Percentiles rank a stretch among this genome's conserved stretches.
Conservation (phyloP, 2,113 vertebrate species). For the Choloepus hoffmanni region DNA sequence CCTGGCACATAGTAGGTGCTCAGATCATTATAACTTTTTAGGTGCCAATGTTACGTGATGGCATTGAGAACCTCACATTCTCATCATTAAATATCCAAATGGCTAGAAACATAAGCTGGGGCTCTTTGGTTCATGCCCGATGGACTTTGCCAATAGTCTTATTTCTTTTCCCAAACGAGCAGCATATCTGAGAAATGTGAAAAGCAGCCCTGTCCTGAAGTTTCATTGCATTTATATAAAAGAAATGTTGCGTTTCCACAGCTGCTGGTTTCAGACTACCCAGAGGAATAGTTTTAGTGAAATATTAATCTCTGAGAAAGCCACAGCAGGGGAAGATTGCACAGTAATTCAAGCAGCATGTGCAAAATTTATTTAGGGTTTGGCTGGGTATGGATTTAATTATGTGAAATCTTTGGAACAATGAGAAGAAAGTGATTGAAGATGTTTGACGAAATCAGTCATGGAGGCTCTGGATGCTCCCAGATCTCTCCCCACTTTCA, state of each 20-base stretch:
- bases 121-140: conserved; percentile 10
- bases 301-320: conserved; percentile 77
- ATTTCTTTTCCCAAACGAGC: not conserved
- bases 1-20: not conserved
- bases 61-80: not conserved
- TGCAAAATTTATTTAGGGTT: conserved; percentile 75
- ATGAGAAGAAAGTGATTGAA: conserved; percentile 68
- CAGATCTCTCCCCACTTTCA: not conserved
- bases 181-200: conserved; percentile 41
- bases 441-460: conserved; percentile 39
- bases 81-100: conserved; percentile 41
- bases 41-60: not conserved
- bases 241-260: conserved; percentile 67
- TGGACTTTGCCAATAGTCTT: conserved; percentile 37
- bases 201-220: conserved; percentile 47
- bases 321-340: conserved; percentile 43
- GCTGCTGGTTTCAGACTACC: conserved; percentile 60
- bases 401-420: conserved; percentile 57
- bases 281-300: conserved; percentile 68
- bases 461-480: not conserved
- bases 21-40: not conserved
- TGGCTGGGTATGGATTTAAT: conserved; percentile 73
- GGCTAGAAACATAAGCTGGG: conserved; percentile 31
- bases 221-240: conserved; percentile 42
- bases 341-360: conserved; percentile 75